Evolutionary conservation across 2,113 vertebrate genomes (phyloP).

Genomic region (Hyperopisus bebe): DNA sequence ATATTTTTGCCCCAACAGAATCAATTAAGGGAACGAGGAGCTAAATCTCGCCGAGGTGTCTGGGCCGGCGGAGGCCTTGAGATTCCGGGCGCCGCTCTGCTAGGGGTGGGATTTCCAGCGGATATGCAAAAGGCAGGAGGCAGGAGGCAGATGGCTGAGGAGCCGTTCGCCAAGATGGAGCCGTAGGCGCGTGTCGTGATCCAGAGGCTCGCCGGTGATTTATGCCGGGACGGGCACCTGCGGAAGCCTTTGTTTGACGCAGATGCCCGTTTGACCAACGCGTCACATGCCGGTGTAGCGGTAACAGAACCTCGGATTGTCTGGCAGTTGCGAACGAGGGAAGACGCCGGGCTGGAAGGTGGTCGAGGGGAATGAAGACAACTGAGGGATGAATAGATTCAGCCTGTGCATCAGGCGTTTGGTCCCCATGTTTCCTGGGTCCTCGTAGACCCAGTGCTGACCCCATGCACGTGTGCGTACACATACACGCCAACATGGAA

Average conservation of each 20-base stretch:
- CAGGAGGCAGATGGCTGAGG: conserved; percentile 28
- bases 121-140: conserved; percentile 59
- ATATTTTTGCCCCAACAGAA: conserved; percentile 61
- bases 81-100: conserved; percentile 22
- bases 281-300: not conserved
- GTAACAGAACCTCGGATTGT: not conserved
- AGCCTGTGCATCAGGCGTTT: not conserved
- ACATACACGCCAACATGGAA: not conserved
- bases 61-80: conserved; percentile 46
- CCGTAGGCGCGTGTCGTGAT: conserved; percentile 54
- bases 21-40: conserved; percentile 56
- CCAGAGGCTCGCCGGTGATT: conserved; percentile 54
- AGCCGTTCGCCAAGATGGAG: conserved; percentile 50
- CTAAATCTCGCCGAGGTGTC: conserved; percentile 45
- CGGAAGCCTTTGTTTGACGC: conserved; percentile 44
- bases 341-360: too few species aligned
- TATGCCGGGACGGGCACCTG: conserved; percentile 51
- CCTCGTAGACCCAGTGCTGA: not conserved
- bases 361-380: not conserved
- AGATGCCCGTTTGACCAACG: conserved; percentile 19
- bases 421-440: not conserved
- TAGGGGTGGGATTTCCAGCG: conserved; percentile 46
- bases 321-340: not conserved
- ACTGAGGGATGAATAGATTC: not conserved
- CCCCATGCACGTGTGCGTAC: not conserved